Evolutionary conservation across 1,140 invertebrate species (phyloP), one percentile per base, ranked within the genome.

Genomic region (Penaeus chinensis): DNA sequence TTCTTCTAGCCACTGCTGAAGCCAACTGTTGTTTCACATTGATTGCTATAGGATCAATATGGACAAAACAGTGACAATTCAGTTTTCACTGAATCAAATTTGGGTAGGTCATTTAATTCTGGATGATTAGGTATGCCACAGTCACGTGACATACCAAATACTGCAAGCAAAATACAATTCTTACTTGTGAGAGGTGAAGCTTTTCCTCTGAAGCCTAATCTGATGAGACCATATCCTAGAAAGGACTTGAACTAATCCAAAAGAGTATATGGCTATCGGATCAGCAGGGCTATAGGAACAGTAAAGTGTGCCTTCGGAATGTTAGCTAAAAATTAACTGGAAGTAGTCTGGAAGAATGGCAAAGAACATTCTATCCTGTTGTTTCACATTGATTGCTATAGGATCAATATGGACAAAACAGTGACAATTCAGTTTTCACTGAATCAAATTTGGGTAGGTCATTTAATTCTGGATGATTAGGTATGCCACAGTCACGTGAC

Each of bases 171-270:
- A 63, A 61, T 32, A 27, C 16, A n/a, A n/a, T n/a, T n/a, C 32
- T 78, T 84, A 11, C 62, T 24, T 63, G 13, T 13, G 32, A 54
- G 80, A 47, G 19, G 11, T 42, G 32, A 32, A 24, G 80, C 80
- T 84, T 84, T 84, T 27, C 82, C 82, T 32, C 65, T 84, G n/a
- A 77, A 79, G 13, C 47, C 65, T 84, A 84, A 84, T 76, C 65
- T 84, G 11, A 84, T 84, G 82, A 84, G 82, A 54, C 82, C 63
- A 37, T 84, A 24, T 54, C 65, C 66, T 84, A 42, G 82, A 74
- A 81, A 84, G 4, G 82, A 84, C 16, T 84, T 82, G 63, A n/a
- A 84, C 61, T 84, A 84, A 1, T 78, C 65, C 20, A 76, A 84
- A 84, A 84, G 66, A 62, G 63, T 82, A 82, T 71, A 82, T 81